Conservation (phyloP, 2,888 invertebrate genomes). For the Neoitamus cyanurus region DNA sequence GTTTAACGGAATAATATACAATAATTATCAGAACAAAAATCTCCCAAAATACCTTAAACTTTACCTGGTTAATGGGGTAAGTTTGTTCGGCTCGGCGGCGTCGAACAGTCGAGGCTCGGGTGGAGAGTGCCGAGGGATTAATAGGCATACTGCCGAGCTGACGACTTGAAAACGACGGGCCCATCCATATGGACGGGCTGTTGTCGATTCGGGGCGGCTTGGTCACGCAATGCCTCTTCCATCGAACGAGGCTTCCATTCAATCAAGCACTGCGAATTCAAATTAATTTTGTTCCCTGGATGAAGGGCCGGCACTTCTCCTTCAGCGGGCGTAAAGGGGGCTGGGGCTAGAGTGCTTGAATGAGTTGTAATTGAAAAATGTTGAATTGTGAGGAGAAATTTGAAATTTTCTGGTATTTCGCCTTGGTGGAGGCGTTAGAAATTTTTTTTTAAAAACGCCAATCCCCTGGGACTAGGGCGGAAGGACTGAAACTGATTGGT, state of each 20-base stretch:
- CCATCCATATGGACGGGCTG: not conserved
- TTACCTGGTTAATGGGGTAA: conserved; percentile 14
- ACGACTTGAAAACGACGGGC: conserved; percentile 12
- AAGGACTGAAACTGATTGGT: conserved; percentile 16
- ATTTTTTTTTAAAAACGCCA: not conserved
- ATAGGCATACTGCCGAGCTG: not conserved
- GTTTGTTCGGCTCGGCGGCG: not conserved
- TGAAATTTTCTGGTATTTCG: not conserved
- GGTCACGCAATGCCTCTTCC: conserved; percentile 22
- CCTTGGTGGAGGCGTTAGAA: not conserved
- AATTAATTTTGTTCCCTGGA: conserved; percentile 27
- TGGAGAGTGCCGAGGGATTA: not conserved
- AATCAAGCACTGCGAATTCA: conserved; percentile 30
- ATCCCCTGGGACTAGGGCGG: not conserved
- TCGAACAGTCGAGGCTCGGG: not conserved
- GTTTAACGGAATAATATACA: conserved; percentile 21
- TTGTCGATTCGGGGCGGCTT: not conserved
- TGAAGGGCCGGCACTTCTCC: not conserved
- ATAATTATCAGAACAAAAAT: conserved; percentile 23
- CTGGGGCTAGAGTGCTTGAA: not conserved
- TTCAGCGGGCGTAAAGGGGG: not conserved
- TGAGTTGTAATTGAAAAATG: conserved; percentile 20
- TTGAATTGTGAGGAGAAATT: not conserved
- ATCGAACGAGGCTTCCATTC: conserved; percentile 4
- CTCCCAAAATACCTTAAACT: conserved; percentile 21